These are phyloP conservation scores for Amazona guildingii DNA, from an alignment of 2,113 vertebrate species.

Conservation along the genomic window DNA sequence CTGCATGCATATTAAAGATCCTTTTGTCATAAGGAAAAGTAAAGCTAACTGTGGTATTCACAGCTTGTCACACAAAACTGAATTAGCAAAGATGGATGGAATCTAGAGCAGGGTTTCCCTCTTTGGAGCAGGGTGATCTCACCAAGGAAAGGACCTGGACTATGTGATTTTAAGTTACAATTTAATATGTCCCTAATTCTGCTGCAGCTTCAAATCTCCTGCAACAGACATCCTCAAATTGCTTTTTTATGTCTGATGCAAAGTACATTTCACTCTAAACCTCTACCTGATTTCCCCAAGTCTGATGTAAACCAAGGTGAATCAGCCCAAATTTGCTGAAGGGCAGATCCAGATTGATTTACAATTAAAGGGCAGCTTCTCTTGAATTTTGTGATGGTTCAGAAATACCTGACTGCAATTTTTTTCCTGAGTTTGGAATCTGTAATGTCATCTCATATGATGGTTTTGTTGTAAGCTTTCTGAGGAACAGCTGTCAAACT, in stretches of 20 bases:
- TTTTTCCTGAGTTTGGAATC: background rate
- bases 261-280: background rate
- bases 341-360: background rate
- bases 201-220: background rate
- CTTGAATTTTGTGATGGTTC: background rate
- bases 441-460: background rate
- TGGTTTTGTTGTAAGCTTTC: background rate
- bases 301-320: background rate
- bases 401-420: background rate
- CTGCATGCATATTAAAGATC: background rate
- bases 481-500: background rate
- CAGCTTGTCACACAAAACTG: no score
- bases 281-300: background rate
- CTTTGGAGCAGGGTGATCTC: background rate
- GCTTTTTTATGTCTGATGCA: background rate
- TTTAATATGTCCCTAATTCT: background rate
- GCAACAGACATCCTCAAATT: background rate
- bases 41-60: background rate
- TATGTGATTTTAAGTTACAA: background rate
- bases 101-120: background rate
- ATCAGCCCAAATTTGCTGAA: background rate
- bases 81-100: rapidly evolving
- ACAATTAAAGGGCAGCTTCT: background rate
- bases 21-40: background rate
- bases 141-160: background rate